phyloP scores from a whole-genome alignment of 1,140 invertebrate species.

The Heliconius melpomene region DNA sequence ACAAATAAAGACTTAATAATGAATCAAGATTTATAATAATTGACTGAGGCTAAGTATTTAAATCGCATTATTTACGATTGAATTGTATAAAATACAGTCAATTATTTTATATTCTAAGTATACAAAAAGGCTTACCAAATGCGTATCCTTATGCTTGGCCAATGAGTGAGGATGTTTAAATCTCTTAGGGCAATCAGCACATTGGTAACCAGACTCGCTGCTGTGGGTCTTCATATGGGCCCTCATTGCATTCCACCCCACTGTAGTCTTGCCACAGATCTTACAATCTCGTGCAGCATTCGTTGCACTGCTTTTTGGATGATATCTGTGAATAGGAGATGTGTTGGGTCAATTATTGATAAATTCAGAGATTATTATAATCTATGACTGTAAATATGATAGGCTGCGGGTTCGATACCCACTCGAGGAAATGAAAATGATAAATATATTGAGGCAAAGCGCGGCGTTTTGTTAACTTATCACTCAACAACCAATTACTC shows the following conservation, averaged over 20 bases:
- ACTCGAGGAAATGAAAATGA: no score
- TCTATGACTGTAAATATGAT: no score
- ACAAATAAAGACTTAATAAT: no score
- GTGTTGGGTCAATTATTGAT: neutral
- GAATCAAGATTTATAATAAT: no score
- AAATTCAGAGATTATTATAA: neutral
- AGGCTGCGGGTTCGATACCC: no score
- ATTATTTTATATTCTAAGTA: no score
- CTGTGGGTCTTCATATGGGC: slow-evolving; percentile 58
- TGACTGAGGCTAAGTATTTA: no score
- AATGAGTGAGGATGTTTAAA: slow-evolving; percentile 74
- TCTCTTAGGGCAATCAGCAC: slow-evolving; percentile 63
- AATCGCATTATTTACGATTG: no score
- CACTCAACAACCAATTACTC: no score
- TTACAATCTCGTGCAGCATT: slow-evolving; percentile 50
- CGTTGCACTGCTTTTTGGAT: slow-evolving; percentile 41
- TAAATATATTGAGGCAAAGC: no score
- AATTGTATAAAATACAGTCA: no score
- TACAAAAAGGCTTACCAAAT: slow-evolving; percentile 59
- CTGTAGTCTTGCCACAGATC: slow-evolving; percentile 52
- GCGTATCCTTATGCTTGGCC: slow-evolving; percentile 78
- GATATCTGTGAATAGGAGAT: slow-evolving; percentile 51
- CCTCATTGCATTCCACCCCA: slow-evolving; percentile 48
- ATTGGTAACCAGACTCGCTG: slow-evolving; percentile 52
- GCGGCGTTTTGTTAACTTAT: no score